A percentile compares a stretch with the other conserved stretches of the same genome.
Evolutionary conservation across 1,140 invertebrate species (phyloP).

Genomic region (Achroia grisella): DNA sequence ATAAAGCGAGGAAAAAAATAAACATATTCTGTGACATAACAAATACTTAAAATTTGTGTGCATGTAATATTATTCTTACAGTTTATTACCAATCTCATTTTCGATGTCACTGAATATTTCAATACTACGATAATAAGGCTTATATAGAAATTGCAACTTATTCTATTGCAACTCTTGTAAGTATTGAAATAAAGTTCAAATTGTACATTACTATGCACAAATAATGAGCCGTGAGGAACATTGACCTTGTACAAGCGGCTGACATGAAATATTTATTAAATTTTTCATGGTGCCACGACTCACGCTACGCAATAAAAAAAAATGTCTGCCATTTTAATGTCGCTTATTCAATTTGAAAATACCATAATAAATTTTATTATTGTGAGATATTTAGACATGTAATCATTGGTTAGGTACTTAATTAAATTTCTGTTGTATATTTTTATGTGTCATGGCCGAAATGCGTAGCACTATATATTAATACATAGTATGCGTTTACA

Average conservation of each 20-base stretch:
- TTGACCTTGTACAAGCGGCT: not conserved
- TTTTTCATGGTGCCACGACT: not conserved
- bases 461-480: too few species aligned
- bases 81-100: slow-evolving; percentile 1
- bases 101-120: not conserved
- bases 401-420: too few species aligned
- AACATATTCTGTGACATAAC: too few species aligned
- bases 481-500: too few species aligned
- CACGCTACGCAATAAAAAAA: not conserved
- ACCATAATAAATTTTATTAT: too few species aligned
- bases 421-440: too few species aligned
- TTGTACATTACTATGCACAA: not conserved
- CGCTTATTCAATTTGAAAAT: too few species aligned
- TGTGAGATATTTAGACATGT: too few species aligned
- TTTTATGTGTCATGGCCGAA: too few species aligned
- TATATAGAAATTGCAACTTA: not conserved
- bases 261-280: slow-evolving; percentile 1
- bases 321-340: not conserved
- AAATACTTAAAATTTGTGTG: too few species aligned
- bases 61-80: not conserved
- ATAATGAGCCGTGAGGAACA: not conserved
- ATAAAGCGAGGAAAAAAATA: too few species aligned
- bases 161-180: not conserved
- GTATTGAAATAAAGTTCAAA: not conserved
- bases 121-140: not conserved